A percentile compares a stretch with the other conserved stretches of the same genome.
Evolutionary conservation across 2,888 invertebrate species (phyloP).

Genomic region (Nephrocerus scutellatus): DNA sequence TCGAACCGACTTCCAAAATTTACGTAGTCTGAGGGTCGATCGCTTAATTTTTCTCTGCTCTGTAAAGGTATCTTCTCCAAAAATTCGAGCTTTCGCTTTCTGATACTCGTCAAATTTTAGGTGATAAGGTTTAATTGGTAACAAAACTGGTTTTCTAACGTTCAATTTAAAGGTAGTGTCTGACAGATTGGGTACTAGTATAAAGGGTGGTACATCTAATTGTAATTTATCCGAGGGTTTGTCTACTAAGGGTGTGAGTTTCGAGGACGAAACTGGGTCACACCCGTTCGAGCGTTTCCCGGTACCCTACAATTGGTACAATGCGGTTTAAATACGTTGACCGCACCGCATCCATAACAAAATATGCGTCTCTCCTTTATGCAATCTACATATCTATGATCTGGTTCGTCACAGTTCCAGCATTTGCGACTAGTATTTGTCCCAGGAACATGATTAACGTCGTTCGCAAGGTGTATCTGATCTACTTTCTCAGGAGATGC

Average conservation of each 20-base stretch:
- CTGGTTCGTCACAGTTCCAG: constrained; percentile 4
- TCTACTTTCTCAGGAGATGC: too few relatives aligned
- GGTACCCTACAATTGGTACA: constrained; percentile 10
- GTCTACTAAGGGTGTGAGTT: too few relatives aligned
- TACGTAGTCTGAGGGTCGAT: background rate
- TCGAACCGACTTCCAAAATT: constrained; percentile 6
- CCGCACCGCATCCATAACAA: constrained; percentile 17
- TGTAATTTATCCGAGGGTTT: too few relatives aligned
- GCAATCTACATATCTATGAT: constrained; percentile 13
- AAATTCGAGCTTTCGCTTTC: too few relatives aligned
- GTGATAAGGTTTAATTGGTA: too few relatives aligned
- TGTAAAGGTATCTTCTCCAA: background rate
- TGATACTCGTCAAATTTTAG: too few relatives aligned
- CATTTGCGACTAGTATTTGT: background rate
- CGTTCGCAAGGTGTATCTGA: too few relatives aligned
- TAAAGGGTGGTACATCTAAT: too few relatives aligned
- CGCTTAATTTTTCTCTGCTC: background rate
- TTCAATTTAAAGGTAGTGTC: too few relatives aligned
- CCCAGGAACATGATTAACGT: background rate
- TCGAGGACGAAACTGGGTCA: constrained; percentile 3
- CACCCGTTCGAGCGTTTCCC: constrained; percentile 9
- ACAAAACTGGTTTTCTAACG: too few relatives aligned
- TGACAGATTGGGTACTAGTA: too few relatives aligned
- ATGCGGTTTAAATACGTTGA: constrained; percentile 5
- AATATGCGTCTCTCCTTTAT: constrained; percentile 7